Base-by-base conservation (phyloP, 2,113 vertebrate species). In the Phocoena phocoena region DNA sequence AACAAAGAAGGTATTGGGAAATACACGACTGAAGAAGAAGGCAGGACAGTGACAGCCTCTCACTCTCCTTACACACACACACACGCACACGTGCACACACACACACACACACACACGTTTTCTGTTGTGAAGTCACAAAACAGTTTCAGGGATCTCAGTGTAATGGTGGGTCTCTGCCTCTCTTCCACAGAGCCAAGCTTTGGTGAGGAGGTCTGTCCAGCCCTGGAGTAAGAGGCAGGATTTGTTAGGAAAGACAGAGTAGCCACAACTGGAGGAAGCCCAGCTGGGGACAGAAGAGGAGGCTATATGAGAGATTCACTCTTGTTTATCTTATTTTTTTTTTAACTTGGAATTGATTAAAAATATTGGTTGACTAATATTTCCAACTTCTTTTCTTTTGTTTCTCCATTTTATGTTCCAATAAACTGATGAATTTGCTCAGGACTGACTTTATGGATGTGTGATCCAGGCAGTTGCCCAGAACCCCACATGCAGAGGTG, bases 151-250 rank as follows among this genome's bases (percentile, higher is more conserved):
- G 3, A 25, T 33, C 20, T 85, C 21, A 36, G 7, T 26, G 47
- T 33, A 63, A 11, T 5, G 1, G 0, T 14, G 6, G 0, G 3
- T 2, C 4, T 36, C 38, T 85, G 26, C 20, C 38, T 21, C 5
- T 81, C 2, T 26, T 6, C 15, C 47, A 41, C 1, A 53, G n/a
- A 60, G 12, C 17, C 36, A 73, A 38, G 9, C n/a, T 4, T 8
- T 65, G 6, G 8, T 23, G 9, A 8, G 36, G 9, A 50, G 2
- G 2, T 80, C 13, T 41, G 4, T 53, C 70, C 17, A 28, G 1
- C 31, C 31, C 50, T 21, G 38, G 18, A 15, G 28, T 21, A 70
- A 83, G 33, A 23, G n/a, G 15, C 11, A 58, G 55, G 3, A 21
- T 73, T 74, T 50, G 1, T 63, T 91, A 31, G 38, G 33, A 77